These are phyloP conservation scores for Steatornis caripensis DNA, from an alignment of 2,113 vertebrate genomes.

Conservation along the genomic window DNA sequence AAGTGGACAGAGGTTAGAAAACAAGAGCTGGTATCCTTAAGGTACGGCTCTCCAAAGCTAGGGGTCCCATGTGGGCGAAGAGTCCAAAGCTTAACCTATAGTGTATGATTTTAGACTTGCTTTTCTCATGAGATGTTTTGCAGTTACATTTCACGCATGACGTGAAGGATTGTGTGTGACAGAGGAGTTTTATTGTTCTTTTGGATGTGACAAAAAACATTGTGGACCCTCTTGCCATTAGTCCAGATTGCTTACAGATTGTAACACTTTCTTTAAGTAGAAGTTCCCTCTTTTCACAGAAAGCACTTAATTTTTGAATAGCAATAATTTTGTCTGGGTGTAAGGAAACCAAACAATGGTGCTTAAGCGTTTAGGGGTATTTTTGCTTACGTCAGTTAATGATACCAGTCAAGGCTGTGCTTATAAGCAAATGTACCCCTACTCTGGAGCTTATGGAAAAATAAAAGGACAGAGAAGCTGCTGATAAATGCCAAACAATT, in stretches of 20 bases:
- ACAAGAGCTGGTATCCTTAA: neutral
- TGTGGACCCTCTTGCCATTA: neutral
- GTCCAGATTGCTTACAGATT: neutral
- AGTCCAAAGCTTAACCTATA: neutral
- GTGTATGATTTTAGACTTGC: neutral
- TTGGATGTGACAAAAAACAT: neutral
- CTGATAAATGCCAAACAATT: neutral
- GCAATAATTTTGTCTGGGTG: neutral
- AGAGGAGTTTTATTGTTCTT: neutral
- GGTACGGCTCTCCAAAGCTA: fast-evolving
- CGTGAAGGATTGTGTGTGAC: neutral
- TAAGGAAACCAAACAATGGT: neutral
- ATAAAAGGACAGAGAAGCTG: neutral
- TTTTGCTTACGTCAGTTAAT: neutral
- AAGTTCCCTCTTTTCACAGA: neutral
- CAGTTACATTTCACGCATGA: fast-evolving
- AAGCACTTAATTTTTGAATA: neutral
- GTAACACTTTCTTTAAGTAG: neutral
- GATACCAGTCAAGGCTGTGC: neutral
- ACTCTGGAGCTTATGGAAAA: neutral
- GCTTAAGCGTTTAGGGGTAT: neutral
- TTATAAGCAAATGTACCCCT: neutral
- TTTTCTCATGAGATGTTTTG: neutral
- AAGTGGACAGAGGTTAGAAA: neutral
- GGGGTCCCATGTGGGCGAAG: fast-evolving